phyloP scores from a whole-genome alignment of 2,888 invertebrate genomes.

The Brachyopa scutellaris region DNA sequence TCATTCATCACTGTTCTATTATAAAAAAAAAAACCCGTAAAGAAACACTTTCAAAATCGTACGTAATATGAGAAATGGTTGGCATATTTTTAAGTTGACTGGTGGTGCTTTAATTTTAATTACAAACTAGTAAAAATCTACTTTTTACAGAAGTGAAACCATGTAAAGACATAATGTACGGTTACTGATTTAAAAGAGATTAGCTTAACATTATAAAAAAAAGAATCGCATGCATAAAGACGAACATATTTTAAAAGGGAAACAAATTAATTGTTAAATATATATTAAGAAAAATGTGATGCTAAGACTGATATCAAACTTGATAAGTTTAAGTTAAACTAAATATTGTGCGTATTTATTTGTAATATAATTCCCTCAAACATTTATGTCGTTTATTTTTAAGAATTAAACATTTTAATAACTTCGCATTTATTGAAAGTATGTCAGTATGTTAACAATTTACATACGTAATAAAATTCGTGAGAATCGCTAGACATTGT shows the following conservation, averaged over 20 bases:
- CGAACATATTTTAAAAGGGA: too few relatives aligned
- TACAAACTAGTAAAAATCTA: not conserved
- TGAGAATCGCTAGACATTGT: too few relatives aligned
- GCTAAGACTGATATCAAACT: conserved; percentile 7
- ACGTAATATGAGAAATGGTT: conserved; percentile 16
- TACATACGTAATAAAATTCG: too few relatives aligned
- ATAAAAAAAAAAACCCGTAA: conserved; percentile 22
- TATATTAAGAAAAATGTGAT: conserved; percentile 11
- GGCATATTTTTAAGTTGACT: conserved; percentile 12
- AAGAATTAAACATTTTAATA: not conserved
- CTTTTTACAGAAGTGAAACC: not conserved
- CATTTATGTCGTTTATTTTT: not conserved
- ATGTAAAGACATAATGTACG: not conserved
- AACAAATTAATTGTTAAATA: not conserved
- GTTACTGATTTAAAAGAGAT: not conserved
- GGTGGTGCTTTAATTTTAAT: not conserved
- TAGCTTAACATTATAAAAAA: too few relatives aligned
- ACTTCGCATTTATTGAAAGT: not conserved
- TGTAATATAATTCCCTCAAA: not conserved
- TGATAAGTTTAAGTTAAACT: not conserved
- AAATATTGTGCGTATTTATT: conserved; percentile 31
- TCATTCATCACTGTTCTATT: conserved; percentile 40
- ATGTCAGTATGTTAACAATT: too few relatives aligned
- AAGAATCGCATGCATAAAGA: not conserved
- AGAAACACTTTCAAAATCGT: conserved; percentile 27